Evolutionary conservation across 2,113 vertebrate species (phyloP).

Genomic region (Ciconia maguari): DNA sequence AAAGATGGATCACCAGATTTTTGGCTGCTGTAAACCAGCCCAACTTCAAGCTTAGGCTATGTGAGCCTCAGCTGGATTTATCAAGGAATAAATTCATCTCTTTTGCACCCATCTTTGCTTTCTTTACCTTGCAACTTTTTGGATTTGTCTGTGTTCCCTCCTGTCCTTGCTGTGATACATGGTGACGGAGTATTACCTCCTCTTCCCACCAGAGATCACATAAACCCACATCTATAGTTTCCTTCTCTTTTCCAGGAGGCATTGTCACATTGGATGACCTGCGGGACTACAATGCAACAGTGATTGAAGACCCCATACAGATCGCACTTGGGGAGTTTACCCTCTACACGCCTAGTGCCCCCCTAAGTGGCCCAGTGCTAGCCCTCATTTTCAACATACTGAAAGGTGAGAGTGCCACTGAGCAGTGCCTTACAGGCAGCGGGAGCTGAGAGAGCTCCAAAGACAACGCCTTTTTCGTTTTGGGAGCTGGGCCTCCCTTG

Average conservation of each 20-base stretch:
- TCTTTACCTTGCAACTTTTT: neutral
- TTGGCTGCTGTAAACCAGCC: neutral
- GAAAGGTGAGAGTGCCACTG: slow-evolving; percentile 74
- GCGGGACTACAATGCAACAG: slow-evolving; percentile 74
- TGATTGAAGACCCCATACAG: slow-evolving; percentile 79
- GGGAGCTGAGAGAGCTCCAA: neutral
- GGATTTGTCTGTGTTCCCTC: neutral
- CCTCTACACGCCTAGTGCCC: slow-evolving; percentile 82
- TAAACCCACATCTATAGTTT: neutral
- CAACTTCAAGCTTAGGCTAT: neutral
- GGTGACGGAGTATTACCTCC: neutral
- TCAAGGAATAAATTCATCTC: neutral
- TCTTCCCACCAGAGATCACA: neutral
- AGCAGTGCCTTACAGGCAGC: neutral
- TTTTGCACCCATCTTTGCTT: neutral
- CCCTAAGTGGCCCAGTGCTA: slow-evolving; percentile 90
- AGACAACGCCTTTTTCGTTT: neutral
- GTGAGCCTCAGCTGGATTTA: neutral
- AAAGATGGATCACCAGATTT: neutral
- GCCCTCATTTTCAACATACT: slow-evolving; percentile 91
- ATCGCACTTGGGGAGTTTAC: slow-evolving; percentile 78
- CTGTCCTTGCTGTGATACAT: neutral
- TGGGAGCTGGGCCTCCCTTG: neutral
- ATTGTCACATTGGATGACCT: slow-evolving; percentile 89
- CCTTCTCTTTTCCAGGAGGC: slow-evolving; percentile 79